These are phyloP conservation scores for Gobiocypris rarus DNA, from an alignment of 2,113 vertebrate species.

Conservation along the genomic window DNA sequence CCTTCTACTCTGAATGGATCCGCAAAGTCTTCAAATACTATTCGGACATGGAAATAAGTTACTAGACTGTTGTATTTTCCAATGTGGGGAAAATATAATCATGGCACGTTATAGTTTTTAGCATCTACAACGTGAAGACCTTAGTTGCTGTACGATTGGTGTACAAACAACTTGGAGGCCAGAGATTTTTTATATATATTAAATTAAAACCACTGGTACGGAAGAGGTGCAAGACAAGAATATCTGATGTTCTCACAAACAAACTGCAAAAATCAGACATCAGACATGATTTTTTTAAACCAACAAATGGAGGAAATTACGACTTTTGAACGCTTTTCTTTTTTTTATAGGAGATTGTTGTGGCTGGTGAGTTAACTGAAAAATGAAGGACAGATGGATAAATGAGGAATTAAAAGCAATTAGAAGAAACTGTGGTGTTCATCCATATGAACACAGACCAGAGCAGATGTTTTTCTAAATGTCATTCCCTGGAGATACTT, in stretches of 20 bases:
- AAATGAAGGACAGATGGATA: conserved; percentile 29
- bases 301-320: conserved; percentile 21
- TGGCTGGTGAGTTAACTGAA: conserved; percentile 9
- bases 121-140: background rate
- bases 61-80: conserved; percentile 53
- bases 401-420: background rate
- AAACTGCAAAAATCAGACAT: background rate
- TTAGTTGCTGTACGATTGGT: background rate
- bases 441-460: background rate
- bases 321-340: background rate
- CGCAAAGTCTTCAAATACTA: conserved; percentile 87
- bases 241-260: background rate
- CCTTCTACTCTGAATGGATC: conserved; percentile 95
- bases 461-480: conserved; percentile 17
- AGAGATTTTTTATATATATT: background rate
- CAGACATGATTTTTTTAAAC: background rate
- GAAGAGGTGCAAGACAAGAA: conserved; percentile 1
- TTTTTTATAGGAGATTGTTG: background rate
- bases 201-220: background rate
- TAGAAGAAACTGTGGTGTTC: background rate
- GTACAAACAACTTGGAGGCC: background rate
- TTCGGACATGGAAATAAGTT: conserved; percentile 67
- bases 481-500: conserved; percentile 79
- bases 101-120: background rate
- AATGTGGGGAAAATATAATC: background rate